Base-by-base conservation (phyloP, 2,797 vertebrate genomes). In the Lateolabrax maculatus region DNA sequence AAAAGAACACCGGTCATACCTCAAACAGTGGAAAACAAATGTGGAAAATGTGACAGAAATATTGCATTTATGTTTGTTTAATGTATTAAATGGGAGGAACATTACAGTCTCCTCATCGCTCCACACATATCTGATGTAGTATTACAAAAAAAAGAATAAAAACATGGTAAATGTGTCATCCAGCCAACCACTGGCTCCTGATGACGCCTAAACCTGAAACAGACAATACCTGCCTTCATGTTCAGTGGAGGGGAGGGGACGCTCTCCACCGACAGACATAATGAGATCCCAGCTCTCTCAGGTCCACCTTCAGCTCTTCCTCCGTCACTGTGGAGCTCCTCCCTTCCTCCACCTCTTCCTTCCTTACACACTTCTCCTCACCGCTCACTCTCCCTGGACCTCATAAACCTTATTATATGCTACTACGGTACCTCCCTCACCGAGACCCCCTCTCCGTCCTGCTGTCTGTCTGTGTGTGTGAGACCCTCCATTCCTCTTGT, bases 341-440 rank as follows among this genome's bases (percentile, higher is more conserved):
- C 37, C 66, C 48, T n/a, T 64, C 68, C 60, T 67, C 69, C 70
- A 27, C 74, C 62, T 71, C 52, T 69, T 76, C 71, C 77, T 80
- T 58, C 67, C 74, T 64, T 25, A 10, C 19, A 67, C 65, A 48
- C 53, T 60, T 56, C 64, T 73, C 74, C 76, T 81, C 74, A 60
- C 75, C 49, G 57, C 53, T 57, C 31, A 1, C 58, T 65, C 72
- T 69, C 63, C 12, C 56, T 58, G 52, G 2, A 84, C 73, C 67
- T 84, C 67, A 72, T 52, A 83, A 87, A 83, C 55, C 44, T 62
- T 63, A 66, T 57, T 83, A 75, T 48, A 72, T 79, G 48, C 71
- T 77, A 67, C 72, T 65, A 65, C 72, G 75, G 76, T 21, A 44
- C 76, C 75, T 89, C 65, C 71, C 53, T 62, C 39, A 34, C 64